Percentiles rank a stretch among this genome's conserved stretches.
phyloP scores from a whole-genome alignment of 2,113 vertebrate species.

The Tetrao urogallus region DNA sequence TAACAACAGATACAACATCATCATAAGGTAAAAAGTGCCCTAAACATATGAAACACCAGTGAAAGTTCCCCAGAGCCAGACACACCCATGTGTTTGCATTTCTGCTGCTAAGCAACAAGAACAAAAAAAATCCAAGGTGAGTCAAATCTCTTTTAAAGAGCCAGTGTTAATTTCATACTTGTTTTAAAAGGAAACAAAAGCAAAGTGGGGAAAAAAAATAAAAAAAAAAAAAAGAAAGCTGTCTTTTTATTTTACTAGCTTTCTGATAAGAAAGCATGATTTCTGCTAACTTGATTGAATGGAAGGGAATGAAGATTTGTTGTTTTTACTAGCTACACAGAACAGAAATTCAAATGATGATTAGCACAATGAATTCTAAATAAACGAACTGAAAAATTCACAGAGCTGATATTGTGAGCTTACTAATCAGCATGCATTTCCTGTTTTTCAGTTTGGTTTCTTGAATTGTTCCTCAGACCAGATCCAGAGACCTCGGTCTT shows the following conservation, averaged over 20 bases:
- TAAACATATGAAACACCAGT: not conserved
- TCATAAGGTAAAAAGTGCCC: not conserved
- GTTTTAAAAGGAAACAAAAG: not conserved
- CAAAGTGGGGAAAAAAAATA: not conserved
- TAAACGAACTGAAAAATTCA: not conserved
- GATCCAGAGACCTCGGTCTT: not conserved
- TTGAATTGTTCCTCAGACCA: not conserved
- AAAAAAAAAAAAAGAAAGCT: not conserved
- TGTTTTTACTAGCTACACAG: not conserved
- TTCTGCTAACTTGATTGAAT: not conserved
- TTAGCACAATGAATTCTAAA: not conserved
- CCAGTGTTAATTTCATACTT: not conserved
- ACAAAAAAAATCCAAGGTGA: not conserved
- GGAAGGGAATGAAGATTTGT: not conserved
- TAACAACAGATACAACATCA: not conserved
- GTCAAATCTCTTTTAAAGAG: conserved; percentile 16
- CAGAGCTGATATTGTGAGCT: not conserved
- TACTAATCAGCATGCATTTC: not conserved
- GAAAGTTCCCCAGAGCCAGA: not conserved
- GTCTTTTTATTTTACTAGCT: not conserved
- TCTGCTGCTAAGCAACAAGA: conserved; percentile 52
- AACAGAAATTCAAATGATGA: not conserved
- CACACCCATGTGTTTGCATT: not conserved
- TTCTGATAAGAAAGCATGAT: not conserved
- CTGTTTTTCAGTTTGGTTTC: not conserved